Conservation (phyloP, 2,113 vertebrate species). For the Leptobrachium leishanense region DNA sequence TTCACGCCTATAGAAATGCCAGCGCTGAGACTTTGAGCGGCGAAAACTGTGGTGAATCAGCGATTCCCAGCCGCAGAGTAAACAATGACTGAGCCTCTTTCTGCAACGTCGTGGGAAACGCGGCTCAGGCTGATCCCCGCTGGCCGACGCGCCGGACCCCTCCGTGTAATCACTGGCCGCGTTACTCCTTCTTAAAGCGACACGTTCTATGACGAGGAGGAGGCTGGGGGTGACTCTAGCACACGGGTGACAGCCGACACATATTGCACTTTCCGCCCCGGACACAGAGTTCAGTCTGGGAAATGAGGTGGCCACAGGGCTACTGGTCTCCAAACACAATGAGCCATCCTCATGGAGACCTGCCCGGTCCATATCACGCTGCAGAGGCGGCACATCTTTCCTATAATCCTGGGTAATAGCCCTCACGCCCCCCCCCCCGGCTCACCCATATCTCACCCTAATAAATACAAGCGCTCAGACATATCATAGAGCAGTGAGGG, state of each 20-base stretch:
- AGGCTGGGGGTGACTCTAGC: not conserved
- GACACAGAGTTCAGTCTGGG: not conserved
- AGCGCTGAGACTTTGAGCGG: not conserved
- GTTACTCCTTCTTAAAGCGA: not conserved
- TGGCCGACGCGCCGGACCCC: not conserved
- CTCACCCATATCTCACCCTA: too few species aligned
- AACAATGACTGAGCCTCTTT: not conserved
- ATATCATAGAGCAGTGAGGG: too few species aligned
- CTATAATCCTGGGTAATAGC: too few species aligned
- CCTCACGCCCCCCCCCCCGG: too few species aligned
- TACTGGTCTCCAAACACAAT: constrained; percentile 9
- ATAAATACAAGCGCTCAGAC: too few species aligned
- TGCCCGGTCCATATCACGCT: too few species aligned
- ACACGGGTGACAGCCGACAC: not conserved
- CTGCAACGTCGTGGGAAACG: not conserved
- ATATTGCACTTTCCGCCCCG: too few species aligned
- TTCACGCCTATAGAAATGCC: not conserved
- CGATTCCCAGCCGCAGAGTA: not conserved
- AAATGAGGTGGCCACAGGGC: constrained; percentile 8
- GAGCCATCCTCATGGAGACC: too few species aligned
- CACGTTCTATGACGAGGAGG: too few species aligned
- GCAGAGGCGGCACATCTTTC: too few species aligned
- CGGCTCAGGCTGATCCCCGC: not conserved
- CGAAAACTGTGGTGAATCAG: not conserved
- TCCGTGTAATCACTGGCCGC: not conserved